Percentiles rank a stretch among this genome's conserved stretches.
phyloP scores from a whole-genome alignment of 1,140 invertebrate species.

The Drosophila melanica region DNA sequence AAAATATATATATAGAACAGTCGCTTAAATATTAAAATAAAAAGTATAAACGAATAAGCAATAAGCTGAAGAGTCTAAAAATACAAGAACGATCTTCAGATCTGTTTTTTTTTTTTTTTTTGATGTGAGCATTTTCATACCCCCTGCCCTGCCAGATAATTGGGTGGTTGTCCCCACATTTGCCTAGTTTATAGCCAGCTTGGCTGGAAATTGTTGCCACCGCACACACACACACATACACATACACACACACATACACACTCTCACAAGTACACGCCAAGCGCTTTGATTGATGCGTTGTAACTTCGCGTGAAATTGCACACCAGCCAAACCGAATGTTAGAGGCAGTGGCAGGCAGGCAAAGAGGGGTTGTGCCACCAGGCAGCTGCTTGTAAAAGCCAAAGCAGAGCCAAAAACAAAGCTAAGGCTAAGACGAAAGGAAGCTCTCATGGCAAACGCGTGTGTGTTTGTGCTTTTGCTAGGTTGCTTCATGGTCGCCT shows the following conservation, averaged over 20 bases:
- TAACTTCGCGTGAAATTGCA: constrained; percentile 79
- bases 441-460: constrained; percentile 58
- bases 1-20: too few species aligned
- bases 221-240: background rate
- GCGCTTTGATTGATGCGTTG: constrained; percentile 76
- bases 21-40: too few species aligned
- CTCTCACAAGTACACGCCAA: constrained; percentile 6
- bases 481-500: constrained; percentile 7
- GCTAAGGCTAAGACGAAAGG: constrained; percentile 51
- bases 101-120: background rate
- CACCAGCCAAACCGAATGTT: constrained; percentile 58
- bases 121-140: too few species aligned
- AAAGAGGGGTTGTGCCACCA: background rate
- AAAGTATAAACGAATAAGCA: too few species aligned
- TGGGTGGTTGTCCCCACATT: constrained; percentile 6
- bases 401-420: constrained; percentile 46
- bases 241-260: constrained; percentile 1
- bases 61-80: background rate
- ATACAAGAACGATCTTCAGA: background rate
- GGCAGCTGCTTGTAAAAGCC: constrained; percentile 41
- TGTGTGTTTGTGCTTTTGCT: constrained; percentile 6
- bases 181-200: constrained; percentile 9
- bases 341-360: background rate
- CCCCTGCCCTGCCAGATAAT: background rate
- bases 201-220: constrained; percentile 18